Conservation (phyloP, 1,140 invertebrate species). For the Penaeus chinensis region DNA sequence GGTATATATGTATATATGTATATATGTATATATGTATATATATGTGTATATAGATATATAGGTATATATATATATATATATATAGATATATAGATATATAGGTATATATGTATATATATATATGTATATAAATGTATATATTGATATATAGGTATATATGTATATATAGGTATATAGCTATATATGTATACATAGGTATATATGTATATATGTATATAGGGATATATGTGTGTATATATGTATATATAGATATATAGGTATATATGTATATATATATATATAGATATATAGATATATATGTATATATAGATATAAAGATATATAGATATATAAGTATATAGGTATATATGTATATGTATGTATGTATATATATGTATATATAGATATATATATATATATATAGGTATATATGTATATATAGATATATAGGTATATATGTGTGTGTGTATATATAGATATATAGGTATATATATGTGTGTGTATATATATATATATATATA, state of each 20-base stretch:
- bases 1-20: too few relatives aligned
- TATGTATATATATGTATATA: neutral
- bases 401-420: neutral
- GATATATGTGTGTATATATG: too few relatives aligned
- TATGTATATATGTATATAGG: too few relatives aligned
- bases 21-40: too few relatives aligned
- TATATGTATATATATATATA: neutral
- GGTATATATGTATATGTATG: neutral
- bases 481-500: neutral
- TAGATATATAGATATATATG: neutral
- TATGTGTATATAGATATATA: too few relatives aligned
- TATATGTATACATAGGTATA: conserved; percentile 11
- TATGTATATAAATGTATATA: neutral
- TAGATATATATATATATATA: conserved; percentile 11
- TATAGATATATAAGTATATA: conserved; percentile 2
- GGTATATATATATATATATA: neutral
- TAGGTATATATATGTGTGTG: neutral
- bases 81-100: neutral
- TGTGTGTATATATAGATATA: conserved; percentile 14
- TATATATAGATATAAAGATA: conserved; percentile 13
- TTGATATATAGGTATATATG: neutral
- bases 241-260: neutral
- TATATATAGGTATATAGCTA: neutral
- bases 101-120: conserved; percentile 10
- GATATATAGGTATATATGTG: neutral